These are phyloP conservation scores for Acrobasis suavella DNA, from an alignment of 2,888 invertebrate species.

Conservation along the genomic window DNA sequence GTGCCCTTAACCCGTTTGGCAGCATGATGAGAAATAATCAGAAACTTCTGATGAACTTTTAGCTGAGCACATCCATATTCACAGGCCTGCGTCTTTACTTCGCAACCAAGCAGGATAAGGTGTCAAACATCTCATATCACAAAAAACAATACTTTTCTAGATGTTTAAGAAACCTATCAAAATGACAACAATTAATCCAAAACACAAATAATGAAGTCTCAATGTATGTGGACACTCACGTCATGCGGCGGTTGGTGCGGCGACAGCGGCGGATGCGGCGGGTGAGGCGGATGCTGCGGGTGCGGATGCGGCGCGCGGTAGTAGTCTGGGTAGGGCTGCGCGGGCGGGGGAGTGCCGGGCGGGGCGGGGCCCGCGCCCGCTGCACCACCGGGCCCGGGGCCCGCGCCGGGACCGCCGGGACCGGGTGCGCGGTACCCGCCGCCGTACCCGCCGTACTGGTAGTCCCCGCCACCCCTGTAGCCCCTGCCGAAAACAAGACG, in stretches of 20 bases:
- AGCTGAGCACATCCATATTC: neutral
- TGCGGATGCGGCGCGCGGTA: slow-evolving; percentile 66
- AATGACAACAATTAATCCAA: too few species aligned
- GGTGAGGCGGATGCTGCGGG: slow-evolving; percentile 49
- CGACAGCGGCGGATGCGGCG: slow-evolving; percentile 48
- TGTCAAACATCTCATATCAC: too few species aligned
- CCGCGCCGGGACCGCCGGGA: slow-evolving; percentile 52
- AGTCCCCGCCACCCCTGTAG: slow-evolving; percentile 54
- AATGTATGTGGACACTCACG: slow-evolving; percentile 38
- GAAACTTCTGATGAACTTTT: too few species aligned
- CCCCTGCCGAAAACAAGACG: slow-evolving; percentile 49
- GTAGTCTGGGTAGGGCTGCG: slow-evolving; percentile 69
- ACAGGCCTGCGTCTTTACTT: neutral
- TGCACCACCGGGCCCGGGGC: slow-evolving; percentile 42
- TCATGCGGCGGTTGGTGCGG: slow-evolving; percentile 57
- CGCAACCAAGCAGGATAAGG: too few species aligned
- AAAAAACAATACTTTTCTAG: too few species aligned
- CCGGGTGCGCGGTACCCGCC: slow-evolving; percentile 65
- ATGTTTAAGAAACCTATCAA: too few species aligned
- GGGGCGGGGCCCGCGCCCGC: slow-evolving; percentile 30
- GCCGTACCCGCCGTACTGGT: slow-evolving; percentile 75
- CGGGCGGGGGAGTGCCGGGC: slow-evolving; percentile 60
- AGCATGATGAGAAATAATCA: too few species aligned
- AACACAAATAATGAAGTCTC: neutral
- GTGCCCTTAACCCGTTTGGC: too few species aligned